Evolutionary conservation across 2,113 vertebrate species (phyloP), one percentile per base, ranked within the genome.

Genomic region (Megatriorchis doriae): DNA sequence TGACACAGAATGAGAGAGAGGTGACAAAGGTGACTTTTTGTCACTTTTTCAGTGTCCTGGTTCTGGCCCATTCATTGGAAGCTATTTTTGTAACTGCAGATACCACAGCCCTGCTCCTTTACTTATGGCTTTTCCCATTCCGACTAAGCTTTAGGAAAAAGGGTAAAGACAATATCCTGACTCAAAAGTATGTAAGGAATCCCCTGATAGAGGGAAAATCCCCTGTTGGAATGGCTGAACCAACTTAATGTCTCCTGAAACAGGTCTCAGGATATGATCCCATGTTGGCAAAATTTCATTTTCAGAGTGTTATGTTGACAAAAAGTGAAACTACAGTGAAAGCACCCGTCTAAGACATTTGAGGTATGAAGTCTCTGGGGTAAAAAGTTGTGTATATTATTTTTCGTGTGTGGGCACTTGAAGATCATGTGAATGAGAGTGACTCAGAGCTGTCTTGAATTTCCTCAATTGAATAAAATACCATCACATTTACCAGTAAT

Each of bases 401-500:
- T 91, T 93, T 92, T 71, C 3, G 5, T 70, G 56, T 79, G 73
- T n/a, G 52, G 72, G 52, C 56, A 75, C 56, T 86, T 81, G 81
- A 74, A 61, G 20, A 82, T 95, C 96, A 96, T 95, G 94, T 95
- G 97, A 97, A 26, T 85, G 70, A 84, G 36, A 89, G 27, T 96
- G 95, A 97, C 86, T 97, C 96, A 97, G 42, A 81, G 8, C 61
- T 88, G 53, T 52, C 52, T 74, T 91, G 38, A 52, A 80, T 94
- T 94, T 96, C 82, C 74, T 94, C 88, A 85, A 22, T 1, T 95
- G 62, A 92, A 72, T 93, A 87, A 95, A 91, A 79, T 72, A 31
- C 47, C 75, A 67, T 29, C 29, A 29, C 32, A 72, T 65, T 91
- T 96, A 52, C 91, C 80, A 92, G 72, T 90, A 96, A 80, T 27